phyloP scores from a whole-genome alignment of 2,797 vertebrate species.

The Gymnoscopelus microlampas region DNA sequence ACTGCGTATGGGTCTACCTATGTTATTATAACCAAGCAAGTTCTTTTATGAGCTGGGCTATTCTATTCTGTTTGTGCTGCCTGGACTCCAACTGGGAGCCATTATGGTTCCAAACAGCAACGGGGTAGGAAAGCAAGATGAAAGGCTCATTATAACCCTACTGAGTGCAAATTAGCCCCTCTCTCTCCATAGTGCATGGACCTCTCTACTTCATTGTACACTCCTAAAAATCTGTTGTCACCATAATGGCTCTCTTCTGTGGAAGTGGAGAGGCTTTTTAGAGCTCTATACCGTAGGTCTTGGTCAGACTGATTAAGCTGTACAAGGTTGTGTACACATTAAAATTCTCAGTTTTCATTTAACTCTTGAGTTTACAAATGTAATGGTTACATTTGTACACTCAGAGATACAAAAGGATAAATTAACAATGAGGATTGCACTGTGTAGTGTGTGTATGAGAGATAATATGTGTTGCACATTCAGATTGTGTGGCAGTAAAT shows the following conservation, averaged over 20 bases:
- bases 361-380: too few species aligned
- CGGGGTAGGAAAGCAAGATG: constrained; percentile 61
- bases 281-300: constrained; percentile 33
- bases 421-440: too few species aligned
- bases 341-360: constrained; percentile 23
- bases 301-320: constrained; percentile 30
- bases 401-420: too few species aligned
- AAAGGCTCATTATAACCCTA: constrained; percentile 75
- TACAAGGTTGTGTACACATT: constrained; percentile 14
- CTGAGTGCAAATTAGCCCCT: constrained; percentile 71
- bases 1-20: constrained; percentile 35
- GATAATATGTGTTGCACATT: too few species aligned
- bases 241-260: constrained; percentile 58
- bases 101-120: constrained; percentile 66
- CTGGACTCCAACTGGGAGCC: constrained; percentile 35
- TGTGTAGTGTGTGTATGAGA: too few species aligned
- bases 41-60: constrained; percentile 37
- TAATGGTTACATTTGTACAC: too few species aligned
- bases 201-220: constrained; percentile 63
- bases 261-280: constrained; percentile 49
- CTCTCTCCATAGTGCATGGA: constrained; percentile 57
- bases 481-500: too few species aligned
- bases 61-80: constrained; percentile 40
- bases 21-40: constrained; percentile 31
- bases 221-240: constrained; percentile 64